These are phyloP conservation scores for Antitype chi DNA, from an alignment of 2,888 invertebrate species.

Conservation along the genomic window DNA sequence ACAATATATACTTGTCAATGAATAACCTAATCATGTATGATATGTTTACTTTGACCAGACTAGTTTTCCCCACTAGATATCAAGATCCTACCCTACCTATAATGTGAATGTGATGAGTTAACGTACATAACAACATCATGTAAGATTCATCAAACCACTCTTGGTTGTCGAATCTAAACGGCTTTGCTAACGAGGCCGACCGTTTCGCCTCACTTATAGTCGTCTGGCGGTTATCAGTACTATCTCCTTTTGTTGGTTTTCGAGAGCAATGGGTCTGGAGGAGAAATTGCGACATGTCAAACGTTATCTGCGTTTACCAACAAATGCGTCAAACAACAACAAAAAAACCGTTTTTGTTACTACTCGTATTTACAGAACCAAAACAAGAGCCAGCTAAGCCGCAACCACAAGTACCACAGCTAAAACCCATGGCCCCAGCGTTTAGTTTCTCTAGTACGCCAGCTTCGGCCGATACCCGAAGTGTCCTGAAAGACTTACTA, in stretches of 20 bases:
- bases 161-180: background rate
- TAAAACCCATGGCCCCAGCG: conserved; percentile 52
- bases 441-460: conserved; percentile 53
- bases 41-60: background rate
- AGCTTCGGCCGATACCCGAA: conserved; percentile 72
- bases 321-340: background rate
- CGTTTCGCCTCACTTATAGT: too few species aligned
- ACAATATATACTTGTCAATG: background rate
- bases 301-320: too few species aligned
- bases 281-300: background rate
- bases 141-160: background rate
- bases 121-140: background rate
- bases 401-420: conserved; percentile 45
- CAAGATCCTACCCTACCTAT: background rate
- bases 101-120: background rate
- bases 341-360: background rate
- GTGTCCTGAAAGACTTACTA: conserved; percentile 79
- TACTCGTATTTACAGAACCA: conserved; percentile 54
- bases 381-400: conserved; percentile 68
- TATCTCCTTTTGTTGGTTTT: background rate
- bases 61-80: background rate
- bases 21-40: background rate
- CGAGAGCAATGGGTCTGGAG: background rate
- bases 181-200: background rate
- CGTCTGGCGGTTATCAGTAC: background rate